phyloP scores from a whole-genome alignment of 1,140 invertebrate species.

The Harlomillsia oculata region DNA sequence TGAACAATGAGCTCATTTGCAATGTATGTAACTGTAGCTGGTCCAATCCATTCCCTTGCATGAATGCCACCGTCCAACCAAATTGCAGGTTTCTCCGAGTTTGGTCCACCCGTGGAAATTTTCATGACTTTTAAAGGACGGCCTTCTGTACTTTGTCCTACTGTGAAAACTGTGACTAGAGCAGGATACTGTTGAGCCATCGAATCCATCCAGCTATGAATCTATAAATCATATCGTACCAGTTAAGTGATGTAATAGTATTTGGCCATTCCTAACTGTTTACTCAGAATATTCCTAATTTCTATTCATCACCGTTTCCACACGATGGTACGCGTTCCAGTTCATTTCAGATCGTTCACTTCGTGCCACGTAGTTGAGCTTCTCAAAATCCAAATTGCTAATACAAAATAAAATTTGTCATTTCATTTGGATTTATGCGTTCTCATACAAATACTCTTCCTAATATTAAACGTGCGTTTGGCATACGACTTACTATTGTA shows the following conservation, averaged over 20 bases:
- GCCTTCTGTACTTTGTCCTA: conserved; percentile 30
- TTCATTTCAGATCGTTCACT: conserved; percentile 18
- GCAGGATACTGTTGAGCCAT: conserved; percentile 28
- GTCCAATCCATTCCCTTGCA: conserved; percentile 31
- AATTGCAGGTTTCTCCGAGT: conserved; percentile 22
- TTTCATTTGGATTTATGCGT: background rate
- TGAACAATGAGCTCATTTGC: conserved; percentile 31
- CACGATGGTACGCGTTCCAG: conserved; percentile 27
- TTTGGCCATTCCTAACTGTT: background rate
- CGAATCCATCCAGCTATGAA: conserved; percentile 33
- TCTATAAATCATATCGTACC: conserved; percentile 9
- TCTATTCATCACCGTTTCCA: conserved; percentile 19
- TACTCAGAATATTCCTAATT: background rate
- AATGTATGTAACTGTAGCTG: conserved; percentile 29
- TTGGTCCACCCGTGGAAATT: conserved; percentile 22
- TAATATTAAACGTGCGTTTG: background rate
- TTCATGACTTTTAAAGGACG: conserved; percentile 31
- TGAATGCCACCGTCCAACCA: conserved; percentile 34
- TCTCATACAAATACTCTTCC: background rate
- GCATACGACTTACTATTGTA: conserved; percentile 23
- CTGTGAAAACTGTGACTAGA: conserved; percentile 18
- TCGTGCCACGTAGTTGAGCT: conserved; percentile 4
- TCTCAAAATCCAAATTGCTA: conserved; percentile 22
- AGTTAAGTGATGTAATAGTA: background rate
- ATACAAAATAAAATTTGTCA: background rate